A percentile compares a stretch with the other conserved stretches of the same genome.
phyloP scores from a whole-genome alignment of 2,797 vertebrate species.

The Macrochelys suwanniensis region DNA sequence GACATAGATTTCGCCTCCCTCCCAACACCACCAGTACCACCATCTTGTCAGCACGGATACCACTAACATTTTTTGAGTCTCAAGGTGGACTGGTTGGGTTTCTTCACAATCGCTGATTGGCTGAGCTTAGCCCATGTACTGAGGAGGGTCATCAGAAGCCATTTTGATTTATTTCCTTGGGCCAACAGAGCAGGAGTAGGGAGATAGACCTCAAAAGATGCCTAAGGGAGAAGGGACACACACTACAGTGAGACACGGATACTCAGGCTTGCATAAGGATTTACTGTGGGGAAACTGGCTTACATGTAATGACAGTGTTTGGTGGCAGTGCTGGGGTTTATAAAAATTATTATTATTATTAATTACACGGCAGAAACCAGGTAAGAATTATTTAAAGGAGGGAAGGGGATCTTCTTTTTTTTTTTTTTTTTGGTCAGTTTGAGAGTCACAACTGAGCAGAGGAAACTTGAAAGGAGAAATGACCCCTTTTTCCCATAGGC shows the following conservation, averaged over 20 bases:
- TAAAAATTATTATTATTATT: background rate
- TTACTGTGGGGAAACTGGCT: no score
- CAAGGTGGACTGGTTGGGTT: background rate
- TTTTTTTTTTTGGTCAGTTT: background rate
- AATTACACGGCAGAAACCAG: background rate
- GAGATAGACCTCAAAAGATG: background rate
- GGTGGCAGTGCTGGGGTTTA: background rate
- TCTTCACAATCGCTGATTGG: background rate
- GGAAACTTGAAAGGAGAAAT: slow-evolving; percentile 10
- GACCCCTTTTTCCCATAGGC: slow-evolving; percentile 54
- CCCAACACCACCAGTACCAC: background rate
- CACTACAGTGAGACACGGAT: background rate
- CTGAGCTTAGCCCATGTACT: background rate
- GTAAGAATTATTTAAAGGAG: slow-evolving; percentile 36
- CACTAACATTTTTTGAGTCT: background rate
- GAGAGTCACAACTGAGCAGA: slow-evolving; percentile 30
- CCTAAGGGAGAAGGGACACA: background rate
- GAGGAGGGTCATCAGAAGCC: slow-evolving; percentile 13
- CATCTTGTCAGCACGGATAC: background rate
- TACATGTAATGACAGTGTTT: background rate
- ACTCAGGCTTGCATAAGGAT: background rate
- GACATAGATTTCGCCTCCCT: background rate
- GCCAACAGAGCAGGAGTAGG: background rate
- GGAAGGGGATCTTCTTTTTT: background rate
- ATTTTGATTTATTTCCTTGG: slow-evolving; percentile 6